phyloP scores from a whole-genome alignment of 2,888 invertebrate species.

The Aspidiotus rigidus region DNA sequence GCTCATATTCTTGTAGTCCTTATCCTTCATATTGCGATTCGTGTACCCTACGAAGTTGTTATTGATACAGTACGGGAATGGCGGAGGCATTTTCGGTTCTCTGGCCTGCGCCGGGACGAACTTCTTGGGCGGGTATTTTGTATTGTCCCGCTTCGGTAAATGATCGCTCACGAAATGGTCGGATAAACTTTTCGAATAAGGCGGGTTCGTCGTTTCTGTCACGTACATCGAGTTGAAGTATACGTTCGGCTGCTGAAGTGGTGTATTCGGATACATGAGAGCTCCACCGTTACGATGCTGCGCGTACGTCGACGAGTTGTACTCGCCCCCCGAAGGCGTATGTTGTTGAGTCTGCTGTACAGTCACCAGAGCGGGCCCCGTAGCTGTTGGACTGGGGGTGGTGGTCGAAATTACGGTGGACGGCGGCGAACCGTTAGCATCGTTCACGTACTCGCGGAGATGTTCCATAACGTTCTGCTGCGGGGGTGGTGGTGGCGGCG shows the following conservation, averaged over 20 bases:
- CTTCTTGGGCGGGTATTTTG: constrained; percentile 19
- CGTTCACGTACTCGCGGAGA: not conserved
- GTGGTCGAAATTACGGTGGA: constrained; percentile 1
- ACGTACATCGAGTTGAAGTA: constrained; percentile 26
- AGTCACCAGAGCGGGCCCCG: not conserved
- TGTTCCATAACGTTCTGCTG: not conserved
- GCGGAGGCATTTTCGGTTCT: constrained; percentile 15
- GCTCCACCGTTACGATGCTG: constrained; percentile 18
- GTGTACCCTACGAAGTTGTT: constrained; percentile 24
- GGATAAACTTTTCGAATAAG: constrained; percentile 25
- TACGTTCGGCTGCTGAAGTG: constrained; percentile 19
- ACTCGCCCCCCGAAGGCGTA: constrained; percentile 3
- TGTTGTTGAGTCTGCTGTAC: constrained; percentile 7
- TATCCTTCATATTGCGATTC: constrained; percentile 25
- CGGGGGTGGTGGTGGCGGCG: not conserved
- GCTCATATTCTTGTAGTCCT: constrained; percentile 16
- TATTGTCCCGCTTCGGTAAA: constrained; percentile 25
- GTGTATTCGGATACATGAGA: constrained; percentile 27
- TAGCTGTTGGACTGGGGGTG: not conserved
- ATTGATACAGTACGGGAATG: constrained; percentile 19
- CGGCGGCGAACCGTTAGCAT: not conserved
- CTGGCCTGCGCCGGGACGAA: constrained; percentile 9
- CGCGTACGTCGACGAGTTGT: constrained; percentile 11
- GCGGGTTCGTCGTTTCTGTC: constrained; percentile 22
- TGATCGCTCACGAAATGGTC: constrained; percentile 28